Conservation (phyloP, 2,888 invertebrate species). For the Serripes groenlandicus region DNA sequence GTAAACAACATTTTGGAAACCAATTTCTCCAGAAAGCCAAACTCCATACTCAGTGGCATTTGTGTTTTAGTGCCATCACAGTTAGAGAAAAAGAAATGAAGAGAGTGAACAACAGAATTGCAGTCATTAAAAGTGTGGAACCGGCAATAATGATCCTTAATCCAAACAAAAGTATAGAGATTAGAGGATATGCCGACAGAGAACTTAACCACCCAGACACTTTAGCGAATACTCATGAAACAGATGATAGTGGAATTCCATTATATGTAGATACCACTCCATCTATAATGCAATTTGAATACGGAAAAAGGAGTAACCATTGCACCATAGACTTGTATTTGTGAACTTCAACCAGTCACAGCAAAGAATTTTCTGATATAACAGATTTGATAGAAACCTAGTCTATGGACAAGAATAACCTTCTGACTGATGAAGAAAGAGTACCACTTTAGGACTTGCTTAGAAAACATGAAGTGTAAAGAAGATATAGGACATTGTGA, state of each 20-base stretch:
- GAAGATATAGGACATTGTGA: not conserved
- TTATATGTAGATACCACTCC: slow-evolving; percentile 28
- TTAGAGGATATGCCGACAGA: slow-evolving; percentile 20
- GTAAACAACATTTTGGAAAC: slow-evolving; percentile 36
- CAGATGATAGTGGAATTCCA: not conserved
- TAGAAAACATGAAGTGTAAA: not conserved
- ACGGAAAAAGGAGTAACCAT: not conserved
- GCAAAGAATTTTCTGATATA: not conserved
- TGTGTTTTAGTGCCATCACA: slow-evolving; percentile 22
- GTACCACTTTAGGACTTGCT: not conserved
- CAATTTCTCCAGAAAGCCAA: slow-evolving; percentile 44
- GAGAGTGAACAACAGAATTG: slow-evolving; percentile 20
- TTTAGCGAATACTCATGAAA: slow-evolving; percentile 18
- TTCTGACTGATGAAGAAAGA: not conserved
- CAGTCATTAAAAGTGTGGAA: slow-evolving; percentile 33
- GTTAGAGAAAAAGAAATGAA: slow-evolving; percentile 23
- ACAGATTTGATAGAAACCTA: not conserved
- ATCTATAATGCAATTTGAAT: slow-evolving; percentile 8
- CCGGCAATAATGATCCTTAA: slow-evolving; percentile 6
- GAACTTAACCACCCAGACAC: slow-evolving; percentile 11
- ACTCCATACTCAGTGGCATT: slow-evolving; percentile 45
- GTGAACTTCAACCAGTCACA: slow-evolving; percentile 18
- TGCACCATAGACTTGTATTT: not conserved
- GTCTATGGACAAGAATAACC: not conserved
- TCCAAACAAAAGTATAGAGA: slow-evolving; percentile 23